phyloP scores from a whole-genome alignment of 2,797 vertebrate species.

The Sebastes miniatus region DNA sequence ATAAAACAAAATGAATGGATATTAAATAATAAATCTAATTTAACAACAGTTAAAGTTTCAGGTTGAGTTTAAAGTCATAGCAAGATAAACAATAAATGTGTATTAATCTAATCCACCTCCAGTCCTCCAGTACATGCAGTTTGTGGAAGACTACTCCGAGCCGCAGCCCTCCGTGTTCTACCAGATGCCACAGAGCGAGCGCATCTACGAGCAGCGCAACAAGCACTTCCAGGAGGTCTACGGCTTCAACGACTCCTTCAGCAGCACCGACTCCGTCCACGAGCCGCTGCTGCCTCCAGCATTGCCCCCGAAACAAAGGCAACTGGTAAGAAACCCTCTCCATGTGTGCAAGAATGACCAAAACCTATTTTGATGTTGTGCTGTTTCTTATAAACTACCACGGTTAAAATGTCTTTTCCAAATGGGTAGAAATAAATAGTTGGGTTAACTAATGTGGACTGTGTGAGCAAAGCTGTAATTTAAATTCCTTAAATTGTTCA shows the following conservation, averaged over 20 bases:
- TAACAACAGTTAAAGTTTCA: too few relatives aligned
- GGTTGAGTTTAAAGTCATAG: neutral
- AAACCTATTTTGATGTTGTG: neutral
- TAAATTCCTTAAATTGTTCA: conserved; percentile 17
- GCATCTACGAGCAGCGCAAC: conserved; percentile 97
- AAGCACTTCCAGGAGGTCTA: conserved; percentile 95
- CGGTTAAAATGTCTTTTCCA: neutral
- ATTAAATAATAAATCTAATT: too few relatives aligned
- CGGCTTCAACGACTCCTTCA: conserved; percentile 92
- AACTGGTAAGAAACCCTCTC: conserved; percentile 87
- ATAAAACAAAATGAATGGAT: too few relatives aligned
- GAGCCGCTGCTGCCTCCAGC: conserved; percentile 91
- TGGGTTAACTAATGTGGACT: conserved; percentile 11
- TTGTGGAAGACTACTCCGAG: conserved; percentile 98
- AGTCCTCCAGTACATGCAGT: conserved; percentile 99
- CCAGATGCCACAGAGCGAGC: conserved; percentile 96
- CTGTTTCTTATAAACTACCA: neutral
- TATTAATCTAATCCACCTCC: conserved; percentile 9
- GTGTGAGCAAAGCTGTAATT: conserved; percentile 25
- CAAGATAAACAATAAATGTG: neutral
- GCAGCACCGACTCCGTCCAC: conserved; percentile 82
- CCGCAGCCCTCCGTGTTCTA: conserved; percentile 98
- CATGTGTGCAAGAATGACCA: neutral
- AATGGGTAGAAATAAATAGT: neutral
- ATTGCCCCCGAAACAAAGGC: conserved; percentile 94